These are phyloP conservation scores for Scaptomyza graminum DNA, from an alignment of 1,140 invertebrate species.

Conservation along the genomic window DNA sequence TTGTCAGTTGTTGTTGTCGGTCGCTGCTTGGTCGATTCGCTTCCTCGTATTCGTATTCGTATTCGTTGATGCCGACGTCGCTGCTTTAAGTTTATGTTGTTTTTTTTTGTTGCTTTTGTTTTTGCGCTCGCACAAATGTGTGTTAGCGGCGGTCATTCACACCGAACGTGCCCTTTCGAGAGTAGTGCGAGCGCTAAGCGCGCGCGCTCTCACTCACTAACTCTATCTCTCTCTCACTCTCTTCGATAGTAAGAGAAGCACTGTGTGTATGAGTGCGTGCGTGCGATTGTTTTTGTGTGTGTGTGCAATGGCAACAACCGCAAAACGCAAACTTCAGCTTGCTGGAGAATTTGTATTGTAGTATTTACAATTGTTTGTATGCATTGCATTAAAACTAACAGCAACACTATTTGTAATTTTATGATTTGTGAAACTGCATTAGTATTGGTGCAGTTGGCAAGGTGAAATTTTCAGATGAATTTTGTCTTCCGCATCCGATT, in stretches of 20 bases:
- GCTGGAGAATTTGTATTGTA: constrained; percentile 4
- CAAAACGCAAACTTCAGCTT: constrained; percentile 45
- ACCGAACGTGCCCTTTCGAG: constrained; percentile 80
- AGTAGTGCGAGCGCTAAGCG: constrained; percentile 45
- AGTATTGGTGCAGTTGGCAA: not conserved
- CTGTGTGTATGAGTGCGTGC: constrained; percentile 17
- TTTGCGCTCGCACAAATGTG: constrained; percentile 82
- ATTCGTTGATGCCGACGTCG: constrained; percentile 45
- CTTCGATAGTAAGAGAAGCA: constrained; percentile 35
- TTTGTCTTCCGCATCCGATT: constrained; percentile 37
- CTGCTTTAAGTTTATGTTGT: constrained; percentile 44
- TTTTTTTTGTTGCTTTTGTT: constrained; percentile 69
- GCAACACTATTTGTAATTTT: not conserved
- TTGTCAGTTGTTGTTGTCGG: constrained; percentile 55
- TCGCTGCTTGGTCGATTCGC: constrained; percentile 44
- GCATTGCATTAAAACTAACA: constrained; percentile 6
- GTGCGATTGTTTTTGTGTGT: constrained; percentile 11
- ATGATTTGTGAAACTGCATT: constrained; percentile 2
- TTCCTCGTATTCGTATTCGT: constrained; percentile 64
- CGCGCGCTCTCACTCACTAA: constrained; percentile 25
- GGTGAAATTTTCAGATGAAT: constrained; percentile 8
- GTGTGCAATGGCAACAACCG: constrained; percentile 43
- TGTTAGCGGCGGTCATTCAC: constrained; percentile 84
- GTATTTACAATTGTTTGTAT: constrained; percentile 23
- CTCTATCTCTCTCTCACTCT: constrained; percentile 7